Base-by-base conservation (phyloP, 1,140 invertebrate species). In the Drosophila pandora region DNA sequence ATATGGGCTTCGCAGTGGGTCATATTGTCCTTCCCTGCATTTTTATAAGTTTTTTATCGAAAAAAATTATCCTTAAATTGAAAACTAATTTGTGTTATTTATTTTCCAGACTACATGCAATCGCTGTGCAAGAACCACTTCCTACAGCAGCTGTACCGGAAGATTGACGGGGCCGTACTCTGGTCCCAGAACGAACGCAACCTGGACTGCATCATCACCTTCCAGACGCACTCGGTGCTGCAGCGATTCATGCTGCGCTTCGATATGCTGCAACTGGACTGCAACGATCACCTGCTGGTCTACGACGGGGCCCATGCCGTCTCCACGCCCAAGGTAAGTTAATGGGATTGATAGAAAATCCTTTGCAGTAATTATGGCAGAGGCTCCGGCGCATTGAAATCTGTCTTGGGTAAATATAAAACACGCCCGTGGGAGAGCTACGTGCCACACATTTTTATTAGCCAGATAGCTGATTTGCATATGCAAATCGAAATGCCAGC, bases 201-300 rank as follows among this genome's bases (percentile, higher is more conserved):
- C 91, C 93, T 98, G 68, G 95, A 98, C 92, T 98, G 97, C 93
- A 95, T 96, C 65, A 96, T 98, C 88, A 98, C 97, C 41, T 98
- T 98, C 91, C 97, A 97, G 92, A 98, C 97, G 64, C 96, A 98
- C 92, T 97, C 97, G 80, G 97, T 98, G 69, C 94, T 98, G 69
- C 97, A 98, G 92, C 93, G 96, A 74, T 98, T 98, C 92, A 98
- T 98, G 96, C 94, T 98, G 65, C 94, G 97, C 74, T 98, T 98
- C 92, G 95, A 96, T 76, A 92, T 93, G 76, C 92, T 96, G 23
- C 94, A 95, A 76, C 93, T 98, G 56, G 97, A 98, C 93, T 98
- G 97, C 93, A 97, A 98, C 90, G 97, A 98, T 92, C 97, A 98
- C 92, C 94, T 98, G 9, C 96, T 95, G 85, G 97, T 98, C 81